Conservation (phyloP, 2,888 invertebrate genomes). For the Colostygia pectinataria region DNA sequence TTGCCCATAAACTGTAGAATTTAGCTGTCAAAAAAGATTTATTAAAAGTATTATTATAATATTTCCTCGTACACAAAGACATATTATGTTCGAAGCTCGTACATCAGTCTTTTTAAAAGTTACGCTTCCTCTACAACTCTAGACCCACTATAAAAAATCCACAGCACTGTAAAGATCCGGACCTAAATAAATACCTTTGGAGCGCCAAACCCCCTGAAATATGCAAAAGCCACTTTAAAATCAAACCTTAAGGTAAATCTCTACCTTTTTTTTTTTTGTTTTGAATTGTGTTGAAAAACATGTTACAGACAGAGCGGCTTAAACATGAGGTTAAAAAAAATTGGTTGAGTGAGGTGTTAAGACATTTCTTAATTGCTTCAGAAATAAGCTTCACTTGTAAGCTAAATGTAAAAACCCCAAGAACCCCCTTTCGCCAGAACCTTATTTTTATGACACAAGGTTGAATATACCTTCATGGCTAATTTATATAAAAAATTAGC, state of each 20-base stretch:
- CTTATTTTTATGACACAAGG: no score
- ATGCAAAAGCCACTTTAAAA: slow-evolving; percentile 21
- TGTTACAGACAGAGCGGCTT: slow-evolving; percentile 9
- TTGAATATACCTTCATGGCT: no score
- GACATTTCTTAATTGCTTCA: neutral
- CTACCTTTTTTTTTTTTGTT: slow-evolving; percentile 13
- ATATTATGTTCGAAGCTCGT: no score
- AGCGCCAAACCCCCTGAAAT: slow-evolving; percentile 6
- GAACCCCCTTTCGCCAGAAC: no score
- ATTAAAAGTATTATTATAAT: no score
- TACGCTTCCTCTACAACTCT: neutral
- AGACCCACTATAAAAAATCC: neutral
- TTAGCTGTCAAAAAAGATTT: no score
- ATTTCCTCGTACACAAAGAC: no score
- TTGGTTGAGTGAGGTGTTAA: slow-evolving; percentile 7
- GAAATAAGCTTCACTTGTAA: neutral
- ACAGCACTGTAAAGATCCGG: slow-evolving; percentile 3
- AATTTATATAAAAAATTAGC: no score
- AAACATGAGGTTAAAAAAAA: slow-evolving; percentile 7
- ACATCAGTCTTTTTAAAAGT: no score
- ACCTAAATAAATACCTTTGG: slow-evolving; percentile 11
- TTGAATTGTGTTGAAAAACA: slow-evolving; percentile 12
- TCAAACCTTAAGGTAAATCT: slow-evolving; percentile 16
- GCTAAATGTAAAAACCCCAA: no score
- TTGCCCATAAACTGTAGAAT: no score